A percentile compares a stretch with the other conserved stretches of the same genome.
phyloP scores from a whole-genome alignment of 64 coral and sea anemone genomes.

The Actinia tenebrosa region DNA sequence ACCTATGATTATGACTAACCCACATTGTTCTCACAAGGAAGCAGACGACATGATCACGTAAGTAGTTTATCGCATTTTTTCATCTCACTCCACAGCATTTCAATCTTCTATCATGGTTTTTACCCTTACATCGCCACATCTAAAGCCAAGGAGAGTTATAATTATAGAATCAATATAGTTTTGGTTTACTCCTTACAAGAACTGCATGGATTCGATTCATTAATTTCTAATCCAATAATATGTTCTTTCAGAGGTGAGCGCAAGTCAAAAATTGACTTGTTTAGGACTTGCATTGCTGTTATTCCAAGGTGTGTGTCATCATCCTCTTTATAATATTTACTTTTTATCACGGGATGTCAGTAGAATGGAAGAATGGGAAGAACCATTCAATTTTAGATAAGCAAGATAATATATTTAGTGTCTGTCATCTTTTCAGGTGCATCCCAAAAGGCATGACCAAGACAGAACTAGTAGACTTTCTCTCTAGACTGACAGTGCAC shows the following conservation, averaged over 20 bases:
- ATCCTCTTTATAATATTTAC: no score
- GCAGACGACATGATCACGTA: constrained; percentile 94
- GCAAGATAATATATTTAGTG: neutral
- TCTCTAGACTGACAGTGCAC: constrained; percentile 92
- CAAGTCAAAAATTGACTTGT: constrained; percentile 98
- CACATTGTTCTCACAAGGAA: constrained; percentile 89
- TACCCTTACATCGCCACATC: no score
- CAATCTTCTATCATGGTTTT: neutral
- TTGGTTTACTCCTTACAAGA: no score
- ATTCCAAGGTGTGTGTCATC: constrained; percentile 72
- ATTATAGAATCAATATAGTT: no score
- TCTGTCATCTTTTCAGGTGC: constrained; percentile 47
- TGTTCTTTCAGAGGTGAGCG: constrained; percentile 71
- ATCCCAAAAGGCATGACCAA: constrained; percentile 98
- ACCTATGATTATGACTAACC: constrained; percentile 88
- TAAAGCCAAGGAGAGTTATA: no score
- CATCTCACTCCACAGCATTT: neutral
- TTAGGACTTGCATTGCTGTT: constrained; percentile 94
- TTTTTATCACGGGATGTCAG: no score
- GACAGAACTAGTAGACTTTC: constrained; percentile 82
- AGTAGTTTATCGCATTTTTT: constrained; percentile 14
- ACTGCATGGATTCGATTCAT: neutral
- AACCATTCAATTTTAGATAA: neutral
- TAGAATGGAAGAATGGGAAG: neutral
- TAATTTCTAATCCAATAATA: neutral